These are phyloP conservation scores for Manis javanica DNA, from an alignment of 2,797 vertebrate species.

Conservation along the genomic window DNA sequence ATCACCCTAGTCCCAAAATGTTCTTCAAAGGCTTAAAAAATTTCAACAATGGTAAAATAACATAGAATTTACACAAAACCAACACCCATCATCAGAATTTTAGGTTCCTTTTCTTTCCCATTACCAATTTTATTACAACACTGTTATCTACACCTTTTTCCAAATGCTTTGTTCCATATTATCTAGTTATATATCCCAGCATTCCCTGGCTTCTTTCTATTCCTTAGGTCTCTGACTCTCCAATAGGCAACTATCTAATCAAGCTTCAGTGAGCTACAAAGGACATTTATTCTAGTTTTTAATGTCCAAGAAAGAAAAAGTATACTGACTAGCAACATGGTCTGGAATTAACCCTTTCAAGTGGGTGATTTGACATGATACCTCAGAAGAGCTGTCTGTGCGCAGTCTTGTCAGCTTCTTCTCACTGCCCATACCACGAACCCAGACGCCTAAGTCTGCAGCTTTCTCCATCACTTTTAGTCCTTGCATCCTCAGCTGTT, in stretches of 20 bases:
- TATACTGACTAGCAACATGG: background rate
- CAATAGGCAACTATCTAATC: background rate
- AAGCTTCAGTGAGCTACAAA: background rate
- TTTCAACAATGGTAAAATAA: background rate
- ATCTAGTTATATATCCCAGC: background rate
- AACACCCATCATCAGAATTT: background rate
- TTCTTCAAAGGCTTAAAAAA: conserved; percentile 33
- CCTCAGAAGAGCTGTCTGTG: background rate
- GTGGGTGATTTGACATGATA: background rate
- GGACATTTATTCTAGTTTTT: background rate
- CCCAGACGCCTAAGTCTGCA: background rate
- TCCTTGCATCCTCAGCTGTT: background rate
- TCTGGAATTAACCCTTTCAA: background rate
- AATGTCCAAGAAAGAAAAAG: background rate
- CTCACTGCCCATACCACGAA: background rate
- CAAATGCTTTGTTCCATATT: background rate
- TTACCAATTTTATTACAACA: background rate
- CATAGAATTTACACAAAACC: background rate
- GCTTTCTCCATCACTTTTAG: background rate
- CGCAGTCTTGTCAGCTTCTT: background rate
- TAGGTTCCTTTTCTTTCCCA: background rate
- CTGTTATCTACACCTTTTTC: background rate
- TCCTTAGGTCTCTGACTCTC: background rate
- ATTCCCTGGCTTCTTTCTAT: background rate
- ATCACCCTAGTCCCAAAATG: background rate